phyloP scores from a whole-genome alignment of 1,140 invertebrate genomes.

The Lasioglossum albipes region DNA sequence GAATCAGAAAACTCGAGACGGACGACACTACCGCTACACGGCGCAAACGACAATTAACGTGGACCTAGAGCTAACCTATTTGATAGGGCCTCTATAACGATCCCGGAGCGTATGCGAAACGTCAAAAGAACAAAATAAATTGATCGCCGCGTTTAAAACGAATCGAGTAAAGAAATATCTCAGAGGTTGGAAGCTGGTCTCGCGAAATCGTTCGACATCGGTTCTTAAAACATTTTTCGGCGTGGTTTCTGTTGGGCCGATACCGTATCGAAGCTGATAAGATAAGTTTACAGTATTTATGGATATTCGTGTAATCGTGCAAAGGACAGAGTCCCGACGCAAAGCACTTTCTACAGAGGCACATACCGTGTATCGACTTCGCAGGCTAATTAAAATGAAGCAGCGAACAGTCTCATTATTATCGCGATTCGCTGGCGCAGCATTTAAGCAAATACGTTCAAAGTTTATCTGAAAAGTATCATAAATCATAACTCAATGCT shows the following conservation, averaged over 20 bases:
- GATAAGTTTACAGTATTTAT: slow-evolving; percentile 30
- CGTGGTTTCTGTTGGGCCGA: not conserved
- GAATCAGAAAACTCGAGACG: not conserved
- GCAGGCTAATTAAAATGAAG: not conserved
- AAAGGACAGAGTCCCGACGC: not conserved
- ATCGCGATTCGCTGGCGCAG: not conserved
- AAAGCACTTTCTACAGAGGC: not conserved
- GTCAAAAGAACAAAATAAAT: too few relatives aligned
- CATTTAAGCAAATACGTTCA: not conserved
- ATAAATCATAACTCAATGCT: not conserved
- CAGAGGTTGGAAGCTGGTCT: not conserved
- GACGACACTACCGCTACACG: not conserved
- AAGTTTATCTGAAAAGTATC: slow-evolving; percentile 6
- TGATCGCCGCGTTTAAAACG: too few relatives aligned
- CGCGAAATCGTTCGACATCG: not conserved
- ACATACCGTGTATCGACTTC: not conserved
- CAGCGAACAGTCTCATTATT: not conserved
- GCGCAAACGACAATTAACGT: not conserved
- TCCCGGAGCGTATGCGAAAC: too few relatives aligned
- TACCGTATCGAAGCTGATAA: slow-evolving; percentile 25
- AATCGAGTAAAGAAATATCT: too few relatives aligned
- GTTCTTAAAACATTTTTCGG: not conserved
- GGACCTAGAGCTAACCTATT: too few relatives aligned
- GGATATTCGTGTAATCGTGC: slow-evolving; percentile 7
- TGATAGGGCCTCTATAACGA: too few relatives aligned